These are phyloP conservation scores for Diplodus puntazzo DNA, from an alignment of 2,797 vertebrate genomes.

Conservation along the genomic window DNA sequence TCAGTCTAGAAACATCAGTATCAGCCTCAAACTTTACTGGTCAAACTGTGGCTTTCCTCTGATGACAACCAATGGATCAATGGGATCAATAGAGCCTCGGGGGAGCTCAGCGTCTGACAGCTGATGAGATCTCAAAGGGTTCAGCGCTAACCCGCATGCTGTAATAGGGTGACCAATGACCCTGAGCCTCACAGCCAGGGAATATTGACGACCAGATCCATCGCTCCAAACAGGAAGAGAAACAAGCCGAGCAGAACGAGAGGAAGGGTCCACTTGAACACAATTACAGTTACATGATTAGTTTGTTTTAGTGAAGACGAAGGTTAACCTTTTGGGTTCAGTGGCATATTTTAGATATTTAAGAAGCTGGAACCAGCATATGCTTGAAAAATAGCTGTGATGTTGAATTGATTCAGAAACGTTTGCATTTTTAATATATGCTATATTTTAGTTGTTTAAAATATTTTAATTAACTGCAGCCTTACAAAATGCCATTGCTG, in stretches of 20 bases:
- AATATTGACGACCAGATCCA: conserved; percentile 32
- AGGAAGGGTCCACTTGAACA: neutral
- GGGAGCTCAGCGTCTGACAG: conserved; percentile 43
- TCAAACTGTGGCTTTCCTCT: neutral
- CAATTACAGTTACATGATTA: no score
- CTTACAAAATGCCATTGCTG: neutral
- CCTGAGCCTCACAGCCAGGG: conserved; percentile 27
- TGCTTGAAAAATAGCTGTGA: no score
- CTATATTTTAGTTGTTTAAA: no score
- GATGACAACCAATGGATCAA: conserved; percentile 31
- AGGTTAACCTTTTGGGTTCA: no score
- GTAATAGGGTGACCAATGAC: conserved; percentile 56
- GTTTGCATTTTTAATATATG: no score
- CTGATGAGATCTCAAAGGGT: conserved; percentile 60
- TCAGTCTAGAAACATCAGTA: neutral
- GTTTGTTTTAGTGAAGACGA: neutral
- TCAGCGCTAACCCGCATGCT: conserved; percentile 10
- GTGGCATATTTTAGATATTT: no score
- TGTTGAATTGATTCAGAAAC: no score
- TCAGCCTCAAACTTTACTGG: neutral
- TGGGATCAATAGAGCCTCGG: conserved; percentile 53
- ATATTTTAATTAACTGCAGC: no score
- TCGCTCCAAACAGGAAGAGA: conserved; percentile 13
- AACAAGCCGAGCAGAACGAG: neutral
- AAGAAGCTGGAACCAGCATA: no score